These are phyloP conservation scores for Macrotrachela quadricornifera DNA, from an alignment of 1,140 invertebrate species.

Conservation along the genomic window DNA sequence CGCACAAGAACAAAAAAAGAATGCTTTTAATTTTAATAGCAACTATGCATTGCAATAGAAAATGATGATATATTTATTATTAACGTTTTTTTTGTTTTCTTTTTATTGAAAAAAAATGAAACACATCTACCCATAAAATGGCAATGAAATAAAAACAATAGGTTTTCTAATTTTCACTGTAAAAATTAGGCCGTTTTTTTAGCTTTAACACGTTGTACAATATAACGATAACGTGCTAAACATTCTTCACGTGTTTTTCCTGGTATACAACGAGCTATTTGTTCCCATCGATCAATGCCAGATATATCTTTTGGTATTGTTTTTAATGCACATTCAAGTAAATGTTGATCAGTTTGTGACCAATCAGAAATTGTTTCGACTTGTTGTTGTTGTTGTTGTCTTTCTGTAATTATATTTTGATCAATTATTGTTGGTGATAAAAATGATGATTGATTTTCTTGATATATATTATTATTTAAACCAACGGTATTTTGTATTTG, in stretches of 20 bases:
- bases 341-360: slow-evolving; percentile 66
- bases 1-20: too few species aligned
- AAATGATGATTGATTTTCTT: background rate
- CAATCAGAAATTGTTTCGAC: slow-evolving; percentile 38
- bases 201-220: too few species aligned
- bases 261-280: slow-evolving; percentile 61
- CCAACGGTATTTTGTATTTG: slow-evolving; percentile 33
- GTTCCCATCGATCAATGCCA: slow-evolving; percentile 58
- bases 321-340: slow-evolving; percentile 59
- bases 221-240: too few species aligned
- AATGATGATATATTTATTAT: too few species aligned
- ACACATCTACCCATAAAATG: too few species aligned
- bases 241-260: slow-evolving; percentile 41
- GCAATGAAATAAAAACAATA: too few species aligned
- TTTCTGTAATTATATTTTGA: background rate
- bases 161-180: too few species aligned
- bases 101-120: too few species aligned
- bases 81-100: too few species aligned
- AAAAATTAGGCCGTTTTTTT: too few species aligned
- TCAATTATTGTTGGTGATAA: background rate
- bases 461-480: background rate
- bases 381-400: slow-evolving; percentile 1
- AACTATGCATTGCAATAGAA: too few species aligned
- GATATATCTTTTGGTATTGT: slow-evolving; percentile 58
- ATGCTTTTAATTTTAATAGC: too few species aligned